These are phyloP conservation scores for Apis mellifera DNA, from an alignment of 1,140 invertebrate species.

Conservation along the genomic window DNA sequence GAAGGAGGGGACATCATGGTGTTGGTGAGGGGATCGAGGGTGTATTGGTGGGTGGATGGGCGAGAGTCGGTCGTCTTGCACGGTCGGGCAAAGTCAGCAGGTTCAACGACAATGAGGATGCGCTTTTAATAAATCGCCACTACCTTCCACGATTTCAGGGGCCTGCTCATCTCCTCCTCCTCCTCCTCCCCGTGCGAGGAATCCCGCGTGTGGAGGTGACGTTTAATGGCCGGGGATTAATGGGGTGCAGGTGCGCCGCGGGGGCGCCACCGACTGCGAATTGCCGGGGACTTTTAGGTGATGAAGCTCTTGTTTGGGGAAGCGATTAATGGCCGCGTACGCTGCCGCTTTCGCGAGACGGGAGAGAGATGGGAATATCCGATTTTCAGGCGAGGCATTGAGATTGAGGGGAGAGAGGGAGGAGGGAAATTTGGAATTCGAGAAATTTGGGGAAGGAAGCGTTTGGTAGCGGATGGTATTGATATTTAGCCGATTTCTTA, in stretches of 20 bases:
- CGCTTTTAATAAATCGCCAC: constrained; percentile 79
- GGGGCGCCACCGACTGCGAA: neutral
- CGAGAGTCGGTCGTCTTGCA: constrained; percentile 16
- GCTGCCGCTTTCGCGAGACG: neutral
- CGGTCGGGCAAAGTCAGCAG: constrained; percentile 70
- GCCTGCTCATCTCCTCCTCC: constrained; percentile 10
- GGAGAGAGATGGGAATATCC: neutral
- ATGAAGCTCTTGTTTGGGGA: constrained; percentile 3
- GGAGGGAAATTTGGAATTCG: neutral
- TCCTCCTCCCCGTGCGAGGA: constrained; percentile 5
- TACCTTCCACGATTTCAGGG: constrained; percentile 67
- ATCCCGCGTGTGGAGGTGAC: constrained; percentile 29
- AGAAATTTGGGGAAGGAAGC: too few species aligned
- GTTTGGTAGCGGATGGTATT: too few species aligned
- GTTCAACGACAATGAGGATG: constrained; percentile 74
- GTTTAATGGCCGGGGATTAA: constrained; percentile 50
- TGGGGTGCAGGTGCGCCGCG: constrained; percentile 13
- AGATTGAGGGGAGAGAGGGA: neutral
- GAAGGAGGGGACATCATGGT: too few species aligned
- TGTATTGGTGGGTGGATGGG: neutral
- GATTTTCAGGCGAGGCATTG: neutral
- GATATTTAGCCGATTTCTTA: too few species aligned
- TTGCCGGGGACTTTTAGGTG: constrained; percentile 6
- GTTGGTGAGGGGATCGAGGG: neutral
- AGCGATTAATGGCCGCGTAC: neutral